Conservation (phyloP, 2,888 invertebrate genomes). For the Gryllus longicercus region DNA sequence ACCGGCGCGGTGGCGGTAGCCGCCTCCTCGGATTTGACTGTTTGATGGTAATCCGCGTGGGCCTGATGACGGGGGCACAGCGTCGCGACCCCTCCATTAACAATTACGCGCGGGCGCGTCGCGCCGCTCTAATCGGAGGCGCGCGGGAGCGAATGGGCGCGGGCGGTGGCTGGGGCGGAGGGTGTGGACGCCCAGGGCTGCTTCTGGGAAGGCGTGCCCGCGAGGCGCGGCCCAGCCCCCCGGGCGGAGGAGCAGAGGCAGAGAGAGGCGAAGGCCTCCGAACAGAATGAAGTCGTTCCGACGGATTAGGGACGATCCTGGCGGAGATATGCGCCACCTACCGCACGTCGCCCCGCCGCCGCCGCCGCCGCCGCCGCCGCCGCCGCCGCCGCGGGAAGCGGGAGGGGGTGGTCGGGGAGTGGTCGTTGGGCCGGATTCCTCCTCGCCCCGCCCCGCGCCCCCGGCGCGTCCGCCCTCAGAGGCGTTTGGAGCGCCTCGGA, state of each 20-base stretch:
- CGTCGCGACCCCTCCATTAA: not conserved
- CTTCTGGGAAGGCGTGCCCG: not conserved
- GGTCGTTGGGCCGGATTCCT: too few relatives aligned
- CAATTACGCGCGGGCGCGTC: not conserved
- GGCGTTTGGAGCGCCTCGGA: too few relatives aligned
- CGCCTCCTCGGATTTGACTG: not conserved
- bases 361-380: not conserved
- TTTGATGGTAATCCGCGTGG: not conserved
- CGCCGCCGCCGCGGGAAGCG: not conserved
- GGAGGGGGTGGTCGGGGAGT: too few relatives aligned
- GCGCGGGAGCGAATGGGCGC: not conserved
- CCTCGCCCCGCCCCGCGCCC: too few relatives aligned
- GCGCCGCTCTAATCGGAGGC: not conserved
- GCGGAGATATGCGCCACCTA: not conserved
- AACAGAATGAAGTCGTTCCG: slow-evolving; percentile 17
- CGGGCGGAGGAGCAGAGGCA: not conserved
- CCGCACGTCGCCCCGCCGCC: not conserved
- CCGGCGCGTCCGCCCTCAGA: too few relatives aligned
- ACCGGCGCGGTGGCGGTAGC: not conserved
- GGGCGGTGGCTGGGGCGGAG: too few relatives aligned
- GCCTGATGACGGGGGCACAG: not conserved
- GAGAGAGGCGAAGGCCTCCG: not conserved
- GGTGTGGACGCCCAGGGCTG: not conserved
- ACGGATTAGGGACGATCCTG: not conserved
- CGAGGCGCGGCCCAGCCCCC: not conserved